phyloP scores from a whole-genome alignment of 2,113 vertebrate genomes.

The Apodemus speciosus region DNA sequence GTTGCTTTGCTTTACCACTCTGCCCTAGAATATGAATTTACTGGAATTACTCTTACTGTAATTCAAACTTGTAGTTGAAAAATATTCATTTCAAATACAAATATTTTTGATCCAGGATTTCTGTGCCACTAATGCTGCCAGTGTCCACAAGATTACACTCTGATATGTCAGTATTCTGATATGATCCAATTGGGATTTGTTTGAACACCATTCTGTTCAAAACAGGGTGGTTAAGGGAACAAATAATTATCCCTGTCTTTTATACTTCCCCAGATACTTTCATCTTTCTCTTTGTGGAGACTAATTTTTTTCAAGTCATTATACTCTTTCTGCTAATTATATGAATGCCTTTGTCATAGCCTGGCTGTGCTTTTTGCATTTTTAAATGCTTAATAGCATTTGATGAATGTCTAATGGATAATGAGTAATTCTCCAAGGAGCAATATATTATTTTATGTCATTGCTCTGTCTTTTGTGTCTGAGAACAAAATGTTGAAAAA shows the following conservation, averaged over 20 bases:
- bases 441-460: constrained; percentile 69
- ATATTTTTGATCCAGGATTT: neutral
- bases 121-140: neutral
- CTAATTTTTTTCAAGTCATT: constrained; percentile 63
- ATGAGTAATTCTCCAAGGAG: constrained; percentile 54
- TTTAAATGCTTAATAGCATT: constrained; percentile 65
- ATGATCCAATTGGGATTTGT: constrained; percentile 13
- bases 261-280: constrained; percentile 58
- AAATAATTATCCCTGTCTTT: constrained; percentile 55
- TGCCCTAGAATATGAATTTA: neutral
- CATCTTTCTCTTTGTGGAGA: constrained; percentile 39
- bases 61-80: neutral
- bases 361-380: constrained; percentile 42
- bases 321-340: constrained; percentile 60
- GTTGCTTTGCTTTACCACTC: constrained; percentile 32
- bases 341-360: constrained; percentile 58
- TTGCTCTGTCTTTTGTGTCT: constrained; percentile 58
- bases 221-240: constrained; percentile 37
- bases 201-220: constrained; percentile 36
- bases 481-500: constrained; percentile 53
- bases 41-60: neutral
- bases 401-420: constrained; percentile 67
- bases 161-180: constrained; percentile 17
- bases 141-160: constrained; percentile 11
- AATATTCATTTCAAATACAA: constrained; percentile 2